Conservation (phyloP, 2,888 invertebrate species). For the Acronicta psi region DNA sequence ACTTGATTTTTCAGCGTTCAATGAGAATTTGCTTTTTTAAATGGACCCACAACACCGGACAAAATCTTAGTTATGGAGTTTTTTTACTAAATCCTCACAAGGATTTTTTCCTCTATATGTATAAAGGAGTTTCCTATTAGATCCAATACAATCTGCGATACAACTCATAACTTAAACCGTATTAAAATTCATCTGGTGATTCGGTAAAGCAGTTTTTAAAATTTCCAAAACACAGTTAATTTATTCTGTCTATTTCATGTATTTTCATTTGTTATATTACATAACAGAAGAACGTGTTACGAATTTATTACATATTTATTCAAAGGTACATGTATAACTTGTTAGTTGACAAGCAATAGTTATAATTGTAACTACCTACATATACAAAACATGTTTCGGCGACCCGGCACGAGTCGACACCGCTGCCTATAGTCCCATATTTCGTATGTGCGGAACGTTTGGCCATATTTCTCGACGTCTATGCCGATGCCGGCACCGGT, state of each 20-base stretch:
- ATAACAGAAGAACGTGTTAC: constrained; percentile 24
- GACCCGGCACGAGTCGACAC: constrained; percentile 73
- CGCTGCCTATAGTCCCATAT: constrained; percentile 71
- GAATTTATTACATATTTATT: constrained; percentile 16
- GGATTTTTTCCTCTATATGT: no score
- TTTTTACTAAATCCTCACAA: no score
- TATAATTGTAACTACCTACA: constrained; percentile 54
- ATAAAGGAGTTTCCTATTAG: no score
- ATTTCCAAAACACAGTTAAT: constrained; percentile 52
- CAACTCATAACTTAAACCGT: constrained; percentile 32
- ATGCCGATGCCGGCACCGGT: constrained; percentile 75
- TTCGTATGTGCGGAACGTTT: constrained; percentile 76
- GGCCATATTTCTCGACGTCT: constrained; percentile 81
- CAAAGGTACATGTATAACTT: constrained; percentile 42
- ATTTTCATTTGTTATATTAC: constrained; percentile 38
- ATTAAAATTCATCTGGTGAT: constrained; percentile 46
- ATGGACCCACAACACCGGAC: no score
- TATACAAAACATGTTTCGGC: constrained; percentile 43
- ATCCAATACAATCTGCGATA: not conserved
- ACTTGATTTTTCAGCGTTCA: no score
- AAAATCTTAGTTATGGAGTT: no score
- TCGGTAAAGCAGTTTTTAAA: constrained; percentile 41
- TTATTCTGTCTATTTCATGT: no score
- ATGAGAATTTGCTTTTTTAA: no score
- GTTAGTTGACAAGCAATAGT: constrained; percentile 29